Percentiles rank a stretch among this genome's conserved stretches.
Evolutionary conservation across 30 jellyfish, hydroid and myxozoan genomes (phyloP).

Genomic region (Aurelia sp.): DNA sequence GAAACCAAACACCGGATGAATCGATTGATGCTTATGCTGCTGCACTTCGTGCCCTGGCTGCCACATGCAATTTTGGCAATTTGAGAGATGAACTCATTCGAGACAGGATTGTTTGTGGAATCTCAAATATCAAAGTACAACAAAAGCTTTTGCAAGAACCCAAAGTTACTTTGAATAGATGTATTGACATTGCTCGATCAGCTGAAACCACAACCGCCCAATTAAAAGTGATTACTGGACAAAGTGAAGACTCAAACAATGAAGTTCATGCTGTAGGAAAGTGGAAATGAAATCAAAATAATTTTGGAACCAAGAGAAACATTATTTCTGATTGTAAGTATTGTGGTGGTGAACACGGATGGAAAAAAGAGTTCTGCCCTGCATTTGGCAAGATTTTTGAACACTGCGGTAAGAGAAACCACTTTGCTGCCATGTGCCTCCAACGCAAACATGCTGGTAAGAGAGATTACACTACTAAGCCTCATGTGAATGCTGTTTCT

Average conservation of each 20-base stretch:
- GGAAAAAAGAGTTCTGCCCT: neutral
- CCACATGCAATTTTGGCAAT: neutral
- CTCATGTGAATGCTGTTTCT: too few species aligned
- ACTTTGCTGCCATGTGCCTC: too few species aligned
- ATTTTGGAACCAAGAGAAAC: constrained; percentile 1
- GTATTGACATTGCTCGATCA: neutral
- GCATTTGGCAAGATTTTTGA: too few species aligned
- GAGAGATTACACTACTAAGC: too few species aligned
- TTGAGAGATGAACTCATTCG: too few species aligned
- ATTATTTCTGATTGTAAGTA: constrained; percentile 2
- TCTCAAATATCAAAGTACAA: too few species aligned
- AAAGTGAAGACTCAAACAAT: neutral
- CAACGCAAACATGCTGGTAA: too few species aligned
- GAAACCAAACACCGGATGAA: constrained; percentile 8
- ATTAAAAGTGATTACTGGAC: neutral
- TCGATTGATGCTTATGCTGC: constrained; percentile 8
- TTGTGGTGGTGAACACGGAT: constrained; percentile 21
- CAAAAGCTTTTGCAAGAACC: too few species aligned
- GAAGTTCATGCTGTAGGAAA: neutral
- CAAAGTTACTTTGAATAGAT: too few species aligned
- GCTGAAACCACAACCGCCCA: neutral
- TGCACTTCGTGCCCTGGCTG: constrained; percentile 9
- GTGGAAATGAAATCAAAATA: constrained; percentile 1
- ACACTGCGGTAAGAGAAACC: too few species aligned
- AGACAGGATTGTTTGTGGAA: too few species aligned